phyloP scores from a whole-genome alignment of 35 echinoderm and acorn worm species.

The Ptychodera flava region DNA sequence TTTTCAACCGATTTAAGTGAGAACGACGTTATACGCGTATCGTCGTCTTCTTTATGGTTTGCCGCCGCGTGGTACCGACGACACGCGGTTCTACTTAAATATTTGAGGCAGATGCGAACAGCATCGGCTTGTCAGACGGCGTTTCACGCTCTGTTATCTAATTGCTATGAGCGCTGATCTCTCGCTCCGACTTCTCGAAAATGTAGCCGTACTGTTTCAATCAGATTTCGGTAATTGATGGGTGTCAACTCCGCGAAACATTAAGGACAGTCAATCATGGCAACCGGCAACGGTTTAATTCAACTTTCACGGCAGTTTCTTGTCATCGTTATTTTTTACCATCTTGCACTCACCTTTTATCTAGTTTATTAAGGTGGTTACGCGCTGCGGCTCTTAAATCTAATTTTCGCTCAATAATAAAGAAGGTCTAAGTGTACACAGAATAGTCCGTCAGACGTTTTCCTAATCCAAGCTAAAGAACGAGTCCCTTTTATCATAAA shows the following conservation, averaged over 20 bases:
- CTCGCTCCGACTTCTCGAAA: not conserved
- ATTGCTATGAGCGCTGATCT: not conserved
- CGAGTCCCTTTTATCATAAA: not conserved
- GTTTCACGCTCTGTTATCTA: not conserved
- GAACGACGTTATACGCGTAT: not conserved
- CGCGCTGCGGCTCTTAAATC: no score
- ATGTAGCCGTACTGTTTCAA: no score
- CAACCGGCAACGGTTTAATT: not conserved
- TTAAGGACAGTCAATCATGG: not conserved
- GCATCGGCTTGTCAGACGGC: not conserved
- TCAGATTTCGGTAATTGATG: not conserved
- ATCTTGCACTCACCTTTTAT: not conserved
- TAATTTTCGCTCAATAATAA: no score
- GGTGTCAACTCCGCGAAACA: not conserved
- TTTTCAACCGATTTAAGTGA: not conserved
- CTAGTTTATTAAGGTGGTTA: no score
- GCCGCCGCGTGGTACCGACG: no score
- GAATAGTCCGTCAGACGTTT: no score
- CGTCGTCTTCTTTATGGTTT: not conserved
- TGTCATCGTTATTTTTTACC: not conserved
- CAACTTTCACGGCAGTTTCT: not conserved
- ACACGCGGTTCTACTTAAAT: no score
- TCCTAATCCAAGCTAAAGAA: not conserved
- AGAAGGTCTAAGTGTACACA: no score
- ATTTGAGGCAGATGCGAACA: no score